Evolutionary conservation across 2,888 invertebrate genomes (phyloP).

Genomic region (Mamestra brassicae): DNA sequence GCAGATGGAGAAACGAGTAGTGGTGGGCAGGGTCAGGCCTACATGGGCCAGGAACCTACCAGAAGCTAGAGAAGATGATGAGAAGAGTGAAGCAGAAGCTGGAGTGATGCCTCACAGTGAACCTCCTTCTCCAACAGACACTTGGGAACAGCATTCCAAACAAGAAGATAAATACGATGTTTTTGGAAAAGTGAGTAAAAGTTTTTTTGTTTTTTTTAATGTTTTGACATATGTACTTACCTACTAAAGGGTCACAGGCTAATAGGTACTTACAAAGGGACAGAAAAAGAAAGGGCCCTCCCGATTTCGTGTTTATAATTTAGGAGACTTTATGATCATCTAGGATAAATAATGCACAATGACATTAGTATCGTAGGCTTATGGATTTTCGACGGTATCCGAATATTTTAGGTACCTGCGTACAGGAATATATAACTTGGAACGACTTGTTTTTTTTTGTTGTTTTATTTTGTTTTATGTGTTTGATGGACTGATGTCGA

Average conservation of each 20-base stretch:
- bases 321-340: neutral
- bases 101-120: constrained; percentile 87
- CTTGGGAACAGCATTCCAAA: constrained; percentile 83
- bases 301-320: neutral
- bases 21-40: constrained; percentile 90
- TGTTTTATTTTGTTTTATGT: too few relatives aligned
- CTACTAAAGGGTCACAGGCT: constrained; percentile 8
- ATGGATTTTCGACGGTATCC: neutral
- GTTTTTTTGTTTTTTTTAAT: neutral
- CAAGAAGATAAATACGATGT: constrained; percentile 90
- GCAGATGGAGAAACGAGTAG: constrained; percentile 91
- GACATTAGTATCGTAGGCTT: neutral
- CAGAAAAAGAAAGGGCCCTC: neutral
- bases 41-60: constrained; percentile 90
- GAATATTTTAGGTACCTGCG: neutral
- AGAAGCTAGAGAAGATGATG: constrained; percentile 86
- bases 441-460: too few relatives aligned
- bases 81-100: constrained; percentile 80
- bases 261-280: neutral
- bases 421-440: too few relatives aligned
- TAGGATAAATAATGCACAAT: constrained; percentile 12
- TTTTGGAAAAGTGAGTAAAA: constrained; percentile 89
- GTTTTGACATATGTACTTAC: neutral
- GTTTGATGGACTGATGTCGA: too few relatives aligned
- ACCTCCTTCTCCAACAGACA: constrained; percentile 85